Evolutionary conservation across 2,113 vertebrate species (phyloP), one percentile per base, ranked within the genome.

Genomic region (Tupaia tana): DNA sequence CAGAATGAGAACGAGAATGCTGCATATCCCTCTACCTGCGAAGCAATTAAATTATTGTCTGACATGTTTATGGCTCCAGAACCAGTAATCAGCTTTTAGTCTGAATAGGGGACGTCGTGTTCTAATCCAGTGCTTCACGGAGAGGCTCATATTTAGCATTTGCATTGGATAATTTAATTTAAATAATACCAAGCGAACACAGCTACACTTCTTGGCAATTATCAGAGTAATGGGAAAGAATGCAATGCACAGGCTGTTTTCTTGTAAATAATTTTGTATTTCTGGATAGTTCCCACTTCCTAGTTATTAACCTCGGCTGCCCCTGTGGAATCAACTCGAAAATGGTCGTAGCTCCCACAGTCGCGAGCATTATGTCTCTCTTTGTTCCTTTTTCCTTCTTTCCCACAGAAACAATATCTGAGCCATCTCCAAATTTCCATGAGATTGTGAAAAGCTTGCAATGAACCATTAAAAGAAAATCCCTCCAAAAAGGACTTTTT

Each of bases 131-230:
- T 59, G 87, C 97, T 98, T 97, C 97, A 94, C 97, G 97, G 97
- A 95, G 96, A 93, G 96, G 67, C 95, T 98, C 93, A 59, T 98
- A 96, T 95, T 97, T 95, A 96, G 90, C 71, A 97, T 97, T 98
- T 98, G 90, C 97, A 97, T 98, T 98, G 97, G 96, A 95, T 98
- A 97, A 98, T 98, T 98, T 98, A 98, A 98, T 98, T 98, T 98
- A 98, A 98, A 97, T 98, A 97, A 88, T 94, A 92, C 58, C 27
- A 59, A 96, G 93, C 9, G 31, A 94, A 67, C 89, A 94, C 70
- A 87, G 93, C 69, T 94, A 82, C 54, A 81, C 83, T 83, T 82
- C 87, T 96, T 95, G 93, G 83, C 61, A 66, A 52, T 87, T 94
- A 87, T 95, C 92, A 96, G 88, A 97, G 71, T 74, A 81, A 87